phyloP scores from a whole-genome alignment of 2,888 invertebrate species.

The Drosophila mimica region DNA sequence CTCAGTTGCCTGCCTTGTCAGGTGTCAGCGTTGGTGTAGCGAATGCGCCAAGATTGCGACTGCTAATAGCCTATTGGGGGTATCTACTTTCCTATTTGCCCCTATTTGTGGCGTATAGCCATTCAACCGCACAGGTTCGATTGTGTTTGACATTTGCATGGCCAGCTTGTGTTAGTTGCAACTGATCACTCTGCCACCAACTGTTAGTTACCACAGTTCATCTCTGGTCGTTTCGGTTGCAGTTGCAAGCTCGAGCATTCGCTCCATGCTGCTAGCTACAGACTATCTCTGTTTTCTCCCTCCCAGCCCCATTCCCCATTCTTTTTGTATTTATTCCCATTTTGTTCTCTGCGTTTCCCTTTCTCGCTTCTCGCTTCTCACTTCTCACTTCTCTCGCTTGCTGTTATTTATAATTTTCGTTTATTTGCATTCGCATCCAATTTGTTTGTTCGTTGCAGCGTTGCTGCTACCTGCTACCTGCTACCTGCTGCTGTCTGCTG shows the following conservation, averaged over 20 bases:
- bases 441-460: slow-evolving; percentile 70
- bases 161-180: slow-evolving; percentile 59
- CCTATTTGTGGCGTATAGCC: slow-evolving; percentile 5
- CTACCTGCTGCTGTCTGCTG: slow-evolving; percentile 21
- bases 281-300: slow-evolving; percentile 3
- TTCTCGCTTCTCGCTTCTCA: slow-evolving; percentile 26
- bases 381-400: slow-evolving; percentile 32
- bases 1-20: slow-evolving; percentile 36
- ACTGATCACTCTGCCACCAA: slow-evolving; percentile 50
- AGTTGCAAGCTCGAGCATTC: slow-evolving; percentile 1
- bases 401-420: slow-evolving; percentile 83
- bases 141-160: slow-evolving; percentile 49
- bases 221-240: slow-evolving; percentile 15
- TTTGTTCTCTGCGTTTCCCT: slow-evolving; percentile 25
- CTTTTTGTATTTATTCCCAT: slow-evolving; percentile 38
- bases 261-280: slow-evolving; percentile 15
- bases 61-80: not conserved
- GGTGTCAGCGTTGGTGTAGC: slow-evolving; percentile 33
- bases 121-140: slow-evolving; percentile 37
- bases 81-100: slow-evolving; percentile 21
- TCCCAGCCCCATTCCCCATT: not conserved
- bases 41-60: not conserved
- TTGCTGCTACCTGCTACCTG: slow-evolving; percentile 22
- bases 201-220: slow-evolving; percentile 15
- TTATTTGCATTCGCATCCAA: slow-evolving; percentile 83